phyloP scores from a whole-genome alignment of 2,888 invertebrate species.

The Osmoderma eremita region DNA sequence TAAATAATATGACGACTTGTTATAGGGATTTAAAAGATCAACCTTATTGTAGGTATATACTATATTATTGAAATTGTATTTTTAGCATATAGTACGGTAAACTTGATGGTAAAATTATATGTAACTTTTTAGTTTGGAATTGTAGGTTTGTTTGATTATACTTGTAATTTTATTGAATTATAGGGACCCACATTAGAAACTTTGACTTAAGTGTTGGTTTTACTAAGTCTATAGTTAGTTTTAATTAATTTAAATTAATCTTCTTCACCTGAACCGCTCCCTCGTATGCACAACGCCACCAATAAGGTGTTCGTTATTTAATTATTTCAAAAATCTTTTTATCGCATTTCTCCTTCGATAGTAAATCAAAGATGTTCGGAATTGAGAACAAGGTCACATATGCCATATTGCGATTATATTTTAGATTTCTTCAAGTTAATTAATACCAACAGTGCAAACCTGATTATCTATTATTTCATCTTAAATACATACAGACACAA shows the following conservation, averaged over 20 bases:
- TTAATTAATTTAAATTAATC: neutral
- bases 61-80: constrained; percentile 8
- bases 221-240: neutral
- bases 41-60: neutral
- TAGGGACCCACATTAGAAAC: constrained; percentile 32
- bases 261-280: too few relatives aligned
- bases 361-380: too few relatives aligned
- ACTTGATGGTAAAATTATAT: neutral
- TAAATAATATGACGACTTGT: neutral
- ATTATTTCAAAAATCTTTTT: too few relatives aligned
- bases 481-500: too few relatives aligned
- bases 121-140: neutral
- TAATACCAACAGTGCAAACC: too few relatives aligned
- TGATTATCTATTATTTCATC: too few relatives aligned
- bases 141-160: constrained; percentile 26
- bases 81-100: neutral
- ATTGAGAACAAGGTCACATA: too few relatives aligned
- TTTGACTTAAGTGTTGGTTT: constrained; percentile 8
- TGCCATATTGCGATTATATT: too few relatives aligned
- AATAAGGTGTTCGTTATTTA: too few relatives aligned
- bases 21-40: neutral
- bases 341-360: too few relatives aligned
- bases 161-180: constrained; percentile 28
- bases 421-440: too few relatives aligned
- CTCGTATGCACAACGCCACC: too few relatives aligned